A percentile compares a stretch with the other conserved stretches of the same genome.
Conservation (phyloP, 2,797 vertebrate species). For the Chaetodon trifasciatus region DNA sequence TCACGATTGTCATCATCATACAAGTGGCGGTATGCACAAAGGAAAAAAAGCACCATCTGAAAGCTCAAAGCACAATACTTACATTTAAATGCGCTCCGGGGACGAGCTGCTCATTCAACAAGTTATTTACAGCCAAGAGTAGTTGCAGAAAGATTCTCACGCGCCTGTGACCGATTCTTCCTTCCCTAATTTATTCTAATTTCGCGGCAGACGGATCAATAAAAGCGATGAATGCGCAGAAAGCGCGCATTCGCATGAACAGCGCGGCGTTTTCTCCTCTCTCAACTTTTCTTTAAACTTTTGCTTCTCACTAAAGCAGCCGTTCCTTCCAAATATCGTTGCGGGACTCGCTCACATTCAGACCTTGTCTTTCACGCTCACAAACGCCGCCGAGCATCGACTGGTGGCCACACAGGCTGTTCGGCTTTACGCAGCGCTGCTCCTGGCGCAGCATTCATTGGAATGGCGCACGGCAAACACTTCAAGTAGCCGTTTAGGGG, state of each 20-base stretch:
- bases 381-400: slow-evolving; percentile 20
- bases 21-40: slow-evolving; percentile 24
- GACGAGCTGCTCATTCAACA: slow-evolving; percentile 69
- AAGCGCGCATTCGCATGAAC: slow-evolving; percentile 29
- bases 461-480: slow-evolving; percentile 60
- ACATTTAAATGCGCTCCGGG: slow-evolving; percentile 56
- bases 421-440: slow-evolving; percentile 68
- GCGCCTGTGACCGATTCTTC: slow-evolving; percentile 18
- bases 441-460: slow-evolving; percentile 51
- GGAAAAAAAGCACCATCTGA: slow-evolving; percentile 15
- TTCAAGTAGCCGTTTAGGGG: slow-evolving; percentile 16
- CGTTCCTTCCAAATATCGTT: neutral
- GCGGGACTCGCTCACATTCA: neutral
- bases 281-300: slow-evolving; percentile 73
- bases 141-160: slow-evolving; percentile 16
- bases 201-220: slow-evolving; percentile 5
- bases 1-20: slow-evolving; percentile 12
- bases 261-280: neutral
- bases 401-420: slow-evolving; percentile 14
- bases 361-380: slow-evolving; percentile 3
- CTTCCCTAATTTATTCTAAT: slow-evolving; percentile 13
- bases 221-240: slow-evolving; percentile 25
- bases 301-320: slow-evolving; percentile 7
- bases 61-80: slow-evolving; percentile 59
- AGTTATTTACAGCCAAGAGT: slow-evolving; percentile 54